A percentile compares a stretch with the other conserved stretches of the same genome.
These are phyloP conservation scores for Podarcis muralis DNA, from an alignment of 2,113 vertebrate species.

Conservation along the genomic window DNA sequence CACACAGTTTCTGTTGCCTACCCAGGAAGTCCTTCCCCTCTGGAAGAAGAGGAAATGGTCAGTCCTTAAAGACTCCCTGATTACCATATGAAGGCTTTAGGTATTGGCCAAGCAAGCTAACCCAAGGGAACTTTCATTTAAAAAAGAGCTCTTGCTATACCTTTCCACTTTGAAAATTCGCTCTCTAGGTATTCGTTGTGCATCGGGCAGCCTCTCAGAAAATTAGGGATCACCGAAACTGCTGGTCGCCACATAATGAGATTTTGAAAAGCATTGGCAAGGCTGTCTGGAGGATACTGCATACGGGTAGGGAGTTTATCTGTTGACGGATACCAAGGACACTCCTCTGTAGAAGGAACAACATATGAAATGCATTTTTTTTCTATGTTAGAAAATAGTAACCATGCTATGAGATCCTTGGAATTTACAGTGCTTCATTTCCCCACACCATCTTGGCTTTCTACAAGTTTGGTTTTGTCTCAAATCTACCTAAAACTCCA, in stretches of 20 bases:
- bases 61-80: not conserved
- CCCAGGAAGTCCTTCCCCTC: not conserved
- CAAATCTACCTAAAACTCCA: conserved; percentile 1
- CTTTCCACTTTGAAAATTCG: conserved; percentile 78
- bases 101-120: not conserved
- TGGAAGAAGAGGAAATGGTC: not conserved
- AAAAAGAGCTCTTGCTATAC: conserved; percentile 50
- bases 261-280: conserved; percentile 72
- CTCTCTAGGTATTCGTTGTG: conserved; percentile 74
- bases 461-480: conserved; percentile 1
- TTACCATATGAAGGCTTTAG: not conserved
- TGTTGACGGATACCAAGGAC: conserved; percentile 57
- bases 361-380: not conserved
- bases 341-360: conserved; percentile 64
- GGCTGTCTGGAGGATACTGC: conserved; percentile 65
- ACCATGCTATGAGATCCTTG: not conserved
- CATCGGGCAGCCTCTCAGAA: conserved; percentile 75
- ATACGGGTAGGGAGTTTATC: conserved; percentile 71
- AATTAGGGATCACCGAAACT: conserved; percentile 78
- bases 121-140: not conserved
- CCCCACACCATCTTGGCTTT: conserved; percentile 5
- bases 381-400: not conserved
- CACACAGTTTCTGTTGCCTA: conserved; percentile 16
- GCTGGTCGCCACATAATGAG: conserved; percentile 71
- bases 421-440: conserved; percentile 5